These are phyloP conservation scores for Xestobium rufovillosum DNA, from an alignment of 2,888 invertebrate genomes.

Conservation along the genomic window DNA sequence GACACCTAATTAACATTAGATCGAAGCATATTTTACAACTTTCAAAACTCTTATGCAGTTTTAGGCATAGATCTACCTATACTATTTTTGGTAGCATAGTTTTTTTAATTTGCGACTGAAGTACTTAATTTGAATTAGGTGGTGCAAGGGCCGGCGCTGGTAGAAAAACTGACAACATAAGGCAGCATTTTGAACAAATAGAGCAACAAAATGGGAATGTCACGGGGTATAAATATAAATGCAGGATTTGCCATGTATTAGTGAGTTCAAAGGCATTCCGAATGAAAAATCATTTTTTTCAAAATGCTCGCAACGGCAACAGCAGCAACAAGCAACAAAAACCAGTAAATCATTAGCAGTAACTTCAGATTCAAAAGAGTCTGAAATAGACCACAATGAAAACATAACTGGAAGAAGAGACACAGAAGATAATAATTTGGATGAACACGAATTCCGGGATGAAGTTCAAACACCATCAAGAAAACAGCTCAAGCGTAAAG, in stretches of 20 bases:
- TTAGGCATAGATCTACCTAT: too few species aligned
- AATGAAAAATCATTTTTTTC: constrained; percentile 2
- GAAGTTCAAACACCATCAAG: background rate
- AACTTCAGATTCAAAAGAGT: constrained; percentile 1
- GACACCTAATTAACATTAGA: too few species aligned
- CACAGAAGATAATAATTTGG: background rate
- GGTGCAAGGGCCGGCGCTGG: too few species aligned
- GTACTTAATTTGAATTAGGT: too few species aligned
- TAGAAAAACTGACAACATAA: constrained; percentile 5
- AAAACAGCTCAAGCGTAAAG: too few species aligned
- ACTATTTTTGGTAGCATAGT: too few species aligned
- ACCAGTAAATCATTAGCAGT: background rate
- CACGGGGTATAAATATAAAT: too few species aligned
- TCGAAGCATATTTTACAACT: too few species aligned
- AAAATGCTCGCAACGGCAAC: constrained; percentile 4
- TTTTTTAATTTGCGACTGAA: too few species aligned
- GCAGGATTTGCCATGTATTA: background rate
- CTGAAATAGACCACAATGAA: background rate
- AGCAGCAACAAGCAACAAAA: too few species aligned
- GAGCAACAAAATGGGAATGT: too few species aligned
- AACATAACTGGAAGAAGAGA: background rate
- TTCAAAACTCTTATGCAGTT: too few species aligned
- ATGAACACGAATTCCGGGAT: background rate
- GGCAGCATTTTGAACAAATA: constrained; percentile 4
- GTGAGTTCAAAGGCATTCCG: background rate